Evolutionary conservation across 2,888 invertebrate genomes (phyloP), one percentile per base, ranked within the genome.

Genomic region (Meiosimyza platycephala): DNA sequence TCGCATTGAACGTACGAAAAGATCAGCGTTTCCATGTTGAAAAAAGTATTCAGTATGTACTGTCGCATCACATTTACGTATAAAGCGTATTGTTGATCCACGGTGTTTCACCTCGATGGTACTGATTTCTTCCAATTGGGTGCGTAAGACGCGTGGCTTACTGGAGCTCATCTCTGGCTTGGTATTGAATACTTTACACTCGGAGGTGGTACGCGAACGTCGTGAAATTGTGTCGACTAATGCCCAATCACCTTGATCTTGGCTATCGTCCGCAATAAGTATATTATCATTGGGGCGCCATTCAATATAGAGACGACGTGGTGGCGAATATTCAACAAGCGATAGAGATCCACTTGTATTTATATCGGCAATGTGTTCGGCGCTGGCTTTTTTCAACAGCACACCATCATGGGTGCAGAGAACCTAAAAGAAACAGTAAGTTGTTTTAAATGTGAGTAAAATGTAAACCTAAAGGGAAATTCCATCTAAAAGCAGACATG

Each of bases 1-100:
- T 2, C 83, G 82, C 81, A 88, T 83, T 13, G 83, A 83, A 6
- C 82, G 79, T 16, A 88, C 81, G 74, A 88, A 87, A 71, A 92
- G 90, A 80, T 94, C 94, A 0, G 95, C 95, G 79, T 96, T 95
- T 0, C 94, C 95, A 78, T 94, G 92, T 84, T 95, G 95, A 87
- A 97, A 97, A 83, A 94, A 93, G 83, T 97, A 94, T 6, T 94
- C 93, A 76, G 93, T 84, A 74, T 87, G 85, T 6, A 84, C 65
- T 1, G 65, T 92, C 90, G 92, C 91, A 60, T 83, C 86, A 2
- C 74, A 74, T 76, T 92, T 92, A 77, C 92, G 91, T 78, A 92
- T 90, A 77, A 95, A 91, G 52, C 90, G 89, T 65, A 93, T 85
- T 50, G 89, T 89, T 69, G 90, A 90, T 1, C 89, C 89, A 48